These are phyloP conservation scores for Dusona sp. DNA, from an alignment of 2,888 invertebrate genomes.

Conservation along the genomic window DNA sequence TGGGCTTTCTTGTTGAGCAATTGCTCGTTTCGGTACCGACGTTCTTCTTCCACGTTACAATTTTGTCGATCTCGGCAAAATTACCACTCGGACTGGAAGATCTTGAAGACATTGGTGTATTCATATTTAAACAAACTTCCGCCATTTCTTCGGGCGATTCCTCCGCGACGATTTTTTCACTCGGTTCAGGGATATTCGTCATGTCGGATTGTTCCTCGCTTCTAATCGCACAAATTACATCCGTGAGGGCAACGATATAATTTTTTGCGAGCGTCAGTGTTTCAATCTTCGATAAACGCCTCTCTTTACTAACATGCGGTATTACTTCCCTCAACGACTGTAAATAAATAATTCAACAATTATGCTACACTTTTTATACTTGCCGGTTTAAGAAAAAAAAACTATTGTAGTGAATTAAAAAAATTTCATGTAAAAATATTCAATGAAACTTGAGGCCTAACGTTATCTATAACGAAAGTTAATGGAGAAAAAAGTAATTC, in stretches of 20 bases:
- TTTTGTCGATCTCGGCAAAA: slow-evolving; percentile 68
- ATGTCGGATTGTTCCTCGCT: slow-evolving; percentile 81
- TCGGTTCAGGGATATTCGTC: slow-evolving; percentile 53
- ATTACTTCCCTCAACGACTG: slow-evolving; percentile 94
- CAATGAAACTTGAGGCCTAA: background rate
- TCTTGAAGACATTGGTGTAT: slow-evolving; percentile 77
- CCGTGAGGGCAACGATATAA: slow-evolving; percentile 95
- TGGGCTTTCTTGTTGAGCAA: slow-evolving; percentile 62
- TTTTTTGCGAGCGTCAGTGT: slow-evolving; percentile 95
- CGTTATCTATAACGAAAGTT: background rate
- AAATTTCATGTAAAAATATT: background rate
- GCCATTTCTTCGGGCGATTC: slow-evolving; percentile 65
- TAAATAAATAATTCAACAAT: slow-evolving; percentile 72
- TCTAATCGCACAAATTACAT: slow-evolving; percentile 93
- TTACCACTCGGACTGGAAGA: slow-evolving; percentile 75
- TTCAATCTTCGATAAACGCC: slow-evolving; percentile 94
- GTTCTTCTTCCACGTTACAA: slow-evolving; percentile 71
- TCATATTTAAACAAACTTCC: slow-evolving; percentile 73
- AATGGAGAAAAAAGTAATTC: background rate
- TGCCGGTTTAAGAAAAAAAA: background rate
- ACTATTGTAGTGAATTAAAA: background rate
- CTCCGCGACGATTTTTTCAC: slow-evolving; percentile 59
- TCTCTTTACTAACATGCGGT: slow-evolving; percentile 93
- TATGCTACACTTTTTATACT: background rate
- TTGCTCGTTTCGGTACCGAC: slow-evolving; percentile 28